Evolutionary conservation across 1,140 invertebrate genomes (phyloP).

Genomic region (Trypoxylus dichotomus): DNA sequence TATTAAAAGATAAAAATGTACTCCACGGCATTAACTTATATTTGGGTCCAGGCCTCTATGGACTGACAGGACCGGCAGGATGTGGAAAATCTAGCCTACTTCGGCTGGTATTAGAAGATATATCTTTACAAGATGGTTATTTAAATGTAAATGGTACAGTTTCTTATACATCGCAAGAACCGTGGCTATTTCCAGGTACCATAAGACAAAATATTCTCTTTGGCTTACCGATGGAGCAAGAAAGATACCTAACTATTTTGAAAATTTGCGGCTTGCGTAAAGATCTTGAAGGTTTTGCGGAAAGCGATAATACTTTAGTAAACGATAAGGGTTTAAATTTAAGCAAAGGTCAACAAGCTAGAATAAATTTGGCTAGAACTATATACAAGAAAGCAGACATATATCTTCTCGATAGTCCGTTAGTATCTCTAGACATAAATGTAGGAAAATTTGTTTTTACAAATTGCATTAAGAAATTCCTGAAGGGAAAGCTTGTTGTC

Average conservation of each 20-base stretch:
- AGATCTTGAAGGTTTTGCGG: conserved; percentile 70
- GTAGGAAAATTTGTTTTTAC: conserved; percentile 81
- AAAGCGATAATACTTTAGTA: conserved; percentile 78
- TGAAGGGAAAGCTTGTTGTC: conserved; percentile 72
- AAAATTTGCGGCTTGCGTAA: conserved; percentile 63
- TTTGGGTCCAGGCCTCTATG: conserved; percentile 66
- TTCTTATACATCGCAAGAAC: conserved; percentile 77
- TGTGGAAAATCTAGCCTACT: conserved; percentile 67
- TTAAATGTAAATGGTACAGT: conserved; percentile 67
- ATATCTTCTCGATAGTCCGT: conserved; percentile 79
- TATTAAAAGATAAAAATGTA: conserved; percentile 50
- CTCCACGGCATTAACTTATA: conserved; percentile 65
- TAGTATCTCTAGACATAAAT: conserved; percentile 81
- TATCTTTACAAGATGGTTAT: conserved; percentile 62
- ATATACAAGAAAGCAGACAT: conserved; percentile 79
- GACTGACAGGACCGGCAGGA: conserved; percentile 78
- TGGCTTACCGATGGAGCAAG: conserved; percentile 52
- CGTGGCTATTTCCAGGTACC: conserved; percentile 72
- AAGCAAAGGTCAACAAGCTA: conserved; percentile 86
- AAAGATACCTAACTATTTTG: conserved; percentile 67
- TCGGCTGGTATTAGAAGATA: conserved; percentile 68
- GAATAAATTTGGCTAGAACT: conserved; percentile 84
- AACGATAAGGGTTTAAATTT: conserved; percentile 79
- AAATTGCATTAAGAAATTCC: conserved; percentile 68
- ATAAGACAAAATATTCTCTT: conserved; percentile 68